Percentiles rank a stretch among this genome's conserved stretches.
These are phyloP conservation scores for Phaedon cochleariae DNA, from an alignment of 2,888 invertebrate species.

Conservation along the genomic window DNA sequence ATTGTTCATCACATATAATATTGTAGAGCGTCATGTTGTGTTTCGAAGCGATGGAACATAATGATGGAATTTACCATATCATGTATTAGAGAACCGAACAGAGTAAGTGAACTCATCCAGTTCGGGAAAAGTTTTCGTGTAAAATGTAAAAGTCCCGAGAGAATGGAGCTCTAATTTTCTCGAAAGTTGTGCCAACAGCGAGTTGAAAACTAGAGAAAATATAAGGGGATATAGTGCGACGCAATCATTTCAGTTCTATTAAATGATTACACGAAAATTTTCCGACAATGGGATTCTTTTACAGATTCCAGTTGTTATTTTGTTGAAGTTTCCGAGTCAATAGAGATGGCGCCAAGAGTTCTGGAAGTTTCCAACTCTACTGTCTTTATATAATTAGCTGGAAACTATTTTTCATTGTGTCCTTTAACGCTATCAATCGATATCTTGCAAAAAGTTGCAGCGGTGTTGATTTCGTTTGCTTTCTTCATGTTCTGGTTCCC, in stretches of 20 bases:
- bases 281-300: background rate
- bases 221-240: background rate
- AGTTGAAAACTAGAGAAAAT: too few species aligned
- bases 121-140: too few species aligned
- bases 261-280: background rate
- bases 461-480: background rate
- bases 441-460: background rate
- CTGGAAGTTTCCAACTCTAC: background rate
- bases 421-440: background rate
- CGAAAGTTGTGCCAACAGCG: too few species aligned
- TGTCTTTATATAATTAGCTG: background rate
- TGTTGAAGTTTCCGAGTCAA: background rate
- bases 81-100: too few species aligned
- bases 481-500: constrained; percentile 3
- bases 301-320: background rate
- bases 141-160: too few species aligned
- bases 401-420: background rate
- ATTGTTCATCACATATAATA: too few species aligned
- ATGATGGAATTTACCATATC: too few species aligned
- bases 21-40: too few species aligned
- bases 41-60: too few species aligned
- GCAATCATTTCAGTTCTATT: background rate
- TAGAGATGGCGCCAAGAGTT: background rate
- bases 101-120: too few species aligned
- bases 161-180: too few species aligned